Evolutionary conservation across 2,888 invertebrate genomes (phyloP).

Genomic region (Andrena hattorfiana): DNA sequence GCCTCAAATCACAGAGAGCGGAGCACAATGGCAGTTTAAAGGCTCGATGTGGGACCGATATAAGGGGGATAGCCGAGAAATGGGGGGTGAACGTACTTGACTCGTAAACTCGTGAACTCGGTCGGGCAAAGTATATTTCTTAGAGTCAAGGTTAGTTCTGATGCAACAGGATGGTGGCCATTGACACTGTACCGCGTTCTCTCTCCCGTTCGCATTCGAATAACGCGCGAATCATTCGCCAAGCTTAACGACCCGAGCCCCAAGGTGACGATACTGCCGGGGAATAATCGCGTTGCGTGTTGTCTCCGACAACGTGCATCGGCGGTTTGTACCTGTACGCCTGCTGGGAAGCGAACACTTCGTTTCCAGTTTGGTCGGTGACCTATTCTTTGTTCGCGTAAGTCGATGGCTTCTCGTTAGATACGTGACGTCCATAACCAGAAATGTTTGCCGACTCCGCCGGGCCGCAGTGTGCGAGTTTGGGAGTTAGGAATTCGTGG

Average conservation of each 20-base stretch:
- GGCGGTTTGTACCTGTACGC: not conserved
- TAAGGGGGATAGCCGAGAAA: constrained; percentile 58
- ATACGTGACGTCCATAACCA: constrained; percentile 47
- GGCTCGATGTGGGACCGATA: constrained; percentile 43
- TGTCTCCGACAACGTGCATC: not conserved
- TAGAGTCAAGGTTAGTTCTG: constrained; percentile 82
- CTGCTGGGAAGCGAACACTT: not conserved
- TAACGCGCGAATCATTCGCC: constrained; percentile 30
- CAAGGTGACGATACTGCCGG: constrained; percentile 15
- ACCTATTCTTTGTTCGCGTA: constrained; percentile 25
- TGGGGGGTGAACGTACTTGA: constrained; percentile 75
- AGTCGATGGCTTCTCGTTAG: constrained; percentile 42
- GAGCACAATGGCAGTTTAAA: constrained; percentile 30
- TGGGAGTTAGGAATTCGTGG: constrained; percentile 36
- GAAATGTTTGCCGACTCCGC: constrained; percentile 21
- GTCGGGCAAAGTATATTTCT: constrained; percentile 77
- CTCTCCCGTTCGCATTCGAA: constrained; percentile 42
- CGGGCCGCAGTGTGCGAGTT: constrained; percentile 11
- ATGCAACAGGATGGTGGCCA: constrained; percentile 83
- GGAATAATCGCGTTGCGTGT: not conserved
- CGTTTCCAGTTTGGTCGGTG: constrained; percentile 12
- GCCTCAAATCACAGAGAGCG: not conserved
- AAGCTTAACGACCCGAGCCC: not conserved
- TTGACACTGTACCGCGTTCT: constrained; percentile 72
- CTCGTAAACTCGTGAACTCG: constrained; percentile 70